A percentile compares a stretch with the other conserved stretches of the same genome.
These are phyloP conservation scores for Lepisosteus osseus DNA, from an alignment of 2,113 vertebrate species.

Conservation along the genomic window DNA sequence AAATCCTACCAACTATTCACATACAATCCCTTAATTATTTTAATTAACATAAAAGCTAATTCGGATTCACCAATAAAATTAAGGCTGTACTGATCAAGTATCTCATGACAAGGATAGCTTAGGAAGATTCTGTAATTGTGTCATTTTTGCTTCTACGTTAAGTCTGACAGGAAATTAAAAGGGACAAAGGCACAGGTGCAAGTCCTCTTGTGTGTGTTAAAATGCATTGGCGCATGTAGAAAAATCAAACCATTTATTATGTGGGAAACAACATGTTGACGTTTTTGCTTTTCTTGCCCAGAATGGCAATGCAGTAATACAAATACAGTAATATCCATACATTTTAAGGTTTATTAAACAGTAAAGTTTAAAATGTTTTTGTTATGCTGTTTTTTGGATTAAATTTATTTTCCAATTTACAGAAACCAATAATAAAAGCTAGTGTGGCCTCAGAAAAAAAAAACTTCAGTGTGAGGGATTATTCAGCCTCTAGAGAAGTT, in stretches of 20 bases:
- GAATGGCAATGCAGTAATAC: background rate
- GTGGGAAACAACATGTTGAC: background rate
- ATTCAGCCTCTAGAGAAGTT: background rate
- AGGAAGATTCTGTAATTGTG: constrained; percentile 26
- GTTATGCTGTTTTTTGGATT: background rate
- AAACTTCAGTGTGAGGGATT: background rate
- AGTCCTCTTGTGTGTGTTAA: background rate
- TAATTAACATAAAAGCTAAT: constrained; percentile 54
- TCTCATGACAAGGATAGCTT: constrained; percentile 35
- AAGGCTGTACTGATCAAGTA: constrained; percentile 29
- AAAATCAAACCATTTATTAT: background rate
- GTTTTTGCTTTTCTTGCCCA: no score
- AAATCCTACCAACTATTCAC: constrained; percentile 44
- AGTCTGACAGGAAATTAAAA: background rate
- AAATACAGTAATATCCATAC: background rate
- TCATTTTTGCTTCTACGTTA: constrained; percentile 5
- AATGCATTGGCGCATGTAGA: background rate
- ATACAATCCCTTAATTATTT: constrained; percentile 58
- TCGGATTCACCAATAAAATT: constrained; percentile 21
- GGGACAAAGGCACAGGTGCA: background rate
- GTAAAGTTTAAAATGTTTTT: background rate
- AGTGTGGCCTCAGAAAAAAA: background rate
- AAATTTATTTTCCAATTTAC: background rate
- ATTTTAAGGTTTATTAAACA: background rate
- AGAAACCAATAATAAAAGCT: background rate